These are phyloP conservation scores for Tangara arthus DNA, from an alignment of 2,797 vertebrate species.

Conservation along the genomic window DNA sequence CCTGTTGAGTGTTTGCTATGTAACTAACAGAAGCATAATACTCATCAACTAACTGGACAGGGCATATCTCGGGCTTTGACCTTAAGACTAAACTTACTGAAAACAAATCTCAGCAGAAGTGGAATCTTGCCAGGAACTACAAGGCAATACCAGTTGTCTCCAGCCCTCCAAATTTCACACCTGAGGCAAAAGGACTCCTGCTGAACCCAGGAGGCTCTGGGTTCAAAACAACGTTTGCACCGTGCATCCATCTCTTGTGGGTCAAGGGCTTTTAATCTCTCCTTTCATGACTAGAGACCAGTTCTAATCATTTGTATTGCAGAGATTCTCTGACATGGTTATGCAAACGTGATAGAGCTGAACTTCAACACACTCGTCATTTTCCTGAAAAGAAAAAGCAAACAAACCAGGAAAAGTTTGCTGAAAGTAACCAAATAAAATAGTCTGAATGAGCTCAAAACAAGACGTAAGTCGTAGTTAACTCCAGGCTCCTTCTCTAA, in stretches of 20 bases:
- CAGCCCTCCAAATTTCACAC: background rate
- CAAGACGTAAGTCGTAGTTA: background rate
- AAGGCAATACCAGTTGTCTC: background rate
- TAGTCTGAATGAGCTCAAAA: background rate
- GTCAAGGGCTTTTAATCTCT: background rate
- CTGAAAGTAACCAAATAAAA: background rate
- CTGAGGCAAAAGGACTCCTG: background rate
- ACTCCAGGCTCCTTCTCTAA: background rate
- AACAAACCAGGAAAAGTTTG: background rate
- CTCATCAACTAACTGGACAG: background rate
- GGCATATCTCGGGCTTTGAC: background rate
- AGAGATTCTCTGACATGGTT: background rate
- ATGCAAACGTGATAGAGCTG: rapidly evolving
- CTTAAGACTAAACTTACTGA: rapidly evolving
- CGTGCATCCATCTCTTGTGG: rapidly evolving
- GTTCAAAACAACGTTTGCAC: background rate
- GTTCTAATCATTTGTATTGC: background rate
- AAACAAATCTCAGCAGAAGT: background rate
- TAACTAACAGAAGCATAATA: background rate
- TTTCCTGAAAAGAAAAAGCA: background rate
- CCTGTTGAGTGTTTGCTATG: rapidly evolving
- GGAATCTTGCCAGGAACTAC: background rate
- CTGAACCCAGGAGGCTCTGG: background rate
- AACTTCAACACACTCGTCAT: background rate
- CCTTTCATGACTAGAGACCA: background rate